These are phyloP conservation scores for Dryobates pubescens DNA, from an alignment of 2,797 vertebrate species.

Conservation along the genomic window DNA sequence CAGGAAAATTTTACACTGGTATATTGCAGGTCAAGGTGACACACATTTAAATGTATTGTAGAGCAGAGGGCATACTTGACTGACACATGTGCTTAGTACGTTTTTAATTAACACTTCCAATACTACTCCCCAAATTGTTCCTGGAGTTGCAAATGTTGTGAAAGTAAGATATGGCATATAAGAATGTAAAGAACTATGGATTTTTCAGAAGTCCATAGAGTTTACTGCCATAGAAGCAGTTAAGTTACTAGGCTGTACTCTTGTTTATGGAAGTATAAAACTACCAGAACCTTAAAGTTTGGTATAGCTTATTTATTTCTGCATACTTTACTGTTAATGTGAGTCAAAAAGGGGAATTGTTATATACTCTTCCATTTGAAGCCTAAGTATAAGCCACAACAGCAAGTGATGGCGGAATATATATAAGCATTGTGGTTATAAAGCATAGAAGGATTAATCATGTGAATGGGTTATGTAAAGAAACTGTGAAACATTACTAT, in stretches of 20 bases:
- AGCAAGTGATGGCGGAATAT: not conserved
- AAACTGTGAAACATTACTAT: not conserved
- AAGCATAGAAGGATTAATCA: not conserved
- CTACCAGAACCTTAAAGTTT: not conserved
- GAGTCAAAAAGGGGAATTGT: not conserved
- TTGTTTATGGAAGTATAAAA: not conserved
- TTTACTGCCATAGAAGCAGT: not conserved
- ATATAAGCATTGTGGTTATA: not conserved
- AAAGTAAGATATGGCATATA: not conserved
- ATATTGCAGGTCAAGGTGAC: slow-evolving; percentile 81
- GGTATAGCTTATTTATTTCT: not conserved
- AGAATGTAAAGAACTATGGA: not conserved
- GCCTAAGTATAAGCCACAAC: not conserved
- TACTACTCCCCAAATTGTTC: slow-evolving; percentile 53
- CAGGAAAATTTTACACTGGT: slow-evolving; percentile 74
- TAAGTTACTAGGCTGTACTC: not conserved
- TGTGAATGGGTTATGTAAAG: not conserved
- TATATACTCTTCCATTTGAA: not conserved
- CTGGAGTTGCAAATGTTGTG: slow-evolving; percentile 43
- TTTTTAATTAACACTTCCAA: slow-evolving; percentile 77
- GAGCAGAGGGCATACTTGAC: slow-evolving; percentile 76
- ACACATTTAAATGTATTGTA: slow-evolving; percentile 73
- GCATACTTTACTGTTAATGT: not conserved
- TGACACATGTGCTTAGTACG: slow-evolving; percentile 73
- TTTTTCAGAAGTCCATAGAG: slow-evolving; percentile 18